Base-by-base conservation (phyloP, 53 echinoderm and acorn worm species). In the Crossaster papposus region DNA sequence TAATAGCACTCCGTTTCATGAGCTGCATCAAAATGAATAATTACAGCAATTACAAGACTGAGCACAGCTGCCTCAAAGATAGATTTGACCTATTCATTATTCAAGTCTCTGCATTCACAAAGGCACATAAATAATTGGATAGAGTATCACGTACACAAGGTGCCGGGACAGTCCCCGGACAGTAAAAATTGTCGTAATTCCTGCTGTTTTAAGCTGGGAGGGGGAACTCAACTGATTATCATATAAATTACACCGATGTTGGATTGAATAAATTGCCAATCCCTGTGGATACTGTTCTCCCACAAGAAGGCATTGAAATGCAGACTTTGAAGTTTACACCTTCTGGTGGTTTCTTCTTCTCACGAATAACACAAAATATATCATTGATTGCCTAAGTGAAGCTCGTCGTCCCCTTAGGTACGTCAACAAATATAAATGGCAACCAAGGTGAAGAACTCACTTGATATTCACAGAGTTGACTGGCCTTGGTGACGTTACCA, bases 211-310 rank as follows among this genome's bases (percentile, higher is more conserved):
- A 20, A 20, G 58, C 58, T 58, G 0, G 58, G 17, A 3, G 22
- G 2, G 12, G 58, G 58, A 8, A 58, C 15, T 18, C 17, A 58
- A 58, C 15, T 68, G 31, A 44, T 70, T 24, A 83, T 17, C 65
- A 83, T 65, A 37, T 83, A 83, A 26, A 83, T 65, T 68, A 36
- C 83, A 34, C 83, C 13, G 23, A 2, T 24, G 15, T 14, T 38
- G 30, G 64, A 14, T 44, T 50, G 83, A 65, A 37, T 83, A 83
- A 65, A 83, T 83, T 64, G 17, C 28, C 82, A 83, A 14, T 30
- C 29, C 29, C 71, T 13, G 29, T 17, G 29, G 24, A 70, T 70
- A 13, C 29, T 70, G 24, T 70, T 70, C 14, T 5, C 12, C 71
- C 28, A 29, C 4, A n/a, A 30, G 2, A 70, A 28, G 22, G 24